phyloP scores from a whole-genome alignment of 1,140 invertebrate genomes.

The Saccostrea glomerata region DNA sequence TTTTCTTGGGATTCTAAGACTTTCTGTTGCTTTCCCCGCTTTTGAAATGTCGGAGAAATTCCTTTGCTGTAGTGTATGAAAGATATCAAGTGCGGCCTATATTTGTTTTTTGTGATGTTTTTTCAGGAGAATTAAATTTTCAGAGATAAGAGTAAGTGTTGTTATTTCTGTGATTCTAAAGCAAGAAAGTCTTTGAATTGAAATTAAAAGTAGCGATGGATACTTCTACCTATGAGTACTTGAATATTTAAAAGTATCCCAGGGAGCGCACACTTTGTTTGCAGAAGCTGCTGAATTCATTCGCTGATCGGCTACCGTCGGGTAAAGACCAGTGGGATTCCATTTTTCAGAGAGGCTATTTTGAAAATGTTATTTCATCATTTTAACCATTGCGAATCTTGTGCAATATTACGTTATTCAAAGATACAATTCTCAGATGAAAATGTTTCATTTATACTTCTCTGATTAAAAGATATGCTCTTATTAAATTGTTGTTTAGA shows the following conservation, averaged over 20 bases:
- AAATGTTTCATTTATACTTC: no score
- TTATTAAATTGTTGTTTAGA: no score
- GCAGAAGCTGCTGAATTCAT: neutral
- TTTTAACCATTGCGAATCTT: no score
- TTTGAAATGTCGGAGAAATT: neutral
- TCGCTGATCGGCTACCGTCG: no score
- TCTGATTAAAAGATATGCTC: no score
- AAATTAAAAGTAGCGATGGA: neutral
- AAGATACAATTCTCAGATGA: no score
- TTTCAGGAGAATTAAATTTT: constrained; percentile 26
- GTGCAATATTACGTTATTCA: no score
- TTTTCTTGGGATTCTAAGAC: neutral
- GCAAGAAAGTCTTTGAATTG: neutral
- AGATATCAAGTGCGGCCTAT: neutral
- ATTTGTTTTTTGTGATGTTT: constrained; percentile 4
- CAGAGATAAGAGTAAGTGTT: constrained; percentile 28
- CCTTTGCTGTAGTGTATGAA: constrained; percentile 17
- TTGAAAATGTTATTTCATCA: no score
- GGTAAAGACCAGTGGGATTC: no score
- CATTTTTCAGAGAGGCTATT: no score
- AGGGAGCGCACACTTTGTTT: neutral
- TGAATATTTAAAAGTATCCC: constrained; percentile 9
- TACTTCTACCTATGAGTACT: neutral
- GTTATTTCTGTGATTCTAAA: neutral
- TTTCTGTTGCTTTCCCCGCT: neutral